Percentiles rank a stretch among this genome's conserved stretches.
Conservation (phyloP, 2,113 vertebrate species). For the Gila orcuttii region DNA sequence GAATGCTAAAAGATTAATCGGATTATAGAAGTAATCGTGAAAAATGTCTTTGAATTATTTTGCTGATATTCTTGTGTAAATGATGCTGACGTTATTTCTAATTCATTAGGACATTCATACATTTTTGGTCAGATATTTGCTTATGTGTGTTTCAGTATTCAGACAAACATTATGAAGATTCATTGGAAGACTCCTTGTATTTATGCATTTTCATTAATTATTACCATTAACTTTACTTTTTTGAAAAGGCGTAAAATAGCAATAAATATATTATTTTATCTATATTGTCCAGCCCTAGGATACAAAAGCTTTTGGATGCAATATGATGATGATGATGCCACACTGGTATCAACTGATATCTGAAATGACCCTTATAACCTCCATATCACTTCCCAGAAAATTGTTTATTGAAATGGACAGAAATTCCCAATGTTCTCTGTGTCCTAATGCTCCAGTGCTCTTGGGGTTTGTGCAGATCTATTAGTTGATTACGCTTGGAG, state of each 20-base stretch:
- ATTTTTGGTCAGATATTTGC: background rate
- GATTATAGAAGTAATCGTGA: background rate
- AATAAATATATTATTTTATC: background rate
- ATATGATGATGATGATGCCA: background rate
- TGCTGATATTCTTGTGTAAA: background rate
- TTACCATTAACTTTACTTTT: background rate
- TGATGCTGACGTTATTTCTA: background rate
- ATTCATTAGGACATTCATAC: background rate
- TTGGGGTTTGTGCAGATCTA: slow-evolving; percentile 22
- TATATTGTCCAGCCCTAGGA: background rate
- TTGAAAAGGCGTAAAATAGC: background rate
- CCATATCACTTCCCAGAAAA: slow-evolving; percentile 12
- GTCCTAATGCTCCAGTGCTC: background rate
- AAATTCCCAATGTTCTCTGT: slow-evolving; percentile 10
- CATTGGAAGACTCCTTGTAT: background rate
- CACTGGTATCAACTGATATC: background rate
- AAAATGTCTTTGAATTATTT: background rate
- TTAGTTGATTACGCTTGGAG: slow-evolving; percentile 44
- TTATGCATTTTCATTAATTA: background rate
- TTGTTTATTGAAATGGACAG: background rate
- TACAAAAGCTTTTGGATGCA: slow-evolving; percentile 1
- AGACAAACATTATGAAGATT: background rate
- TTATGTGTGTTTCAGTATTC: background rate
- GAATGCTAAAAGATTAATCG: background rate
- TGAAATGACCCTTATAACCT: slow-evolving; percentile 18